phyloP scores from a whole-genome alignment of 2,113 vertebrate genomes.

The Callithrix jacchus region DNA sequence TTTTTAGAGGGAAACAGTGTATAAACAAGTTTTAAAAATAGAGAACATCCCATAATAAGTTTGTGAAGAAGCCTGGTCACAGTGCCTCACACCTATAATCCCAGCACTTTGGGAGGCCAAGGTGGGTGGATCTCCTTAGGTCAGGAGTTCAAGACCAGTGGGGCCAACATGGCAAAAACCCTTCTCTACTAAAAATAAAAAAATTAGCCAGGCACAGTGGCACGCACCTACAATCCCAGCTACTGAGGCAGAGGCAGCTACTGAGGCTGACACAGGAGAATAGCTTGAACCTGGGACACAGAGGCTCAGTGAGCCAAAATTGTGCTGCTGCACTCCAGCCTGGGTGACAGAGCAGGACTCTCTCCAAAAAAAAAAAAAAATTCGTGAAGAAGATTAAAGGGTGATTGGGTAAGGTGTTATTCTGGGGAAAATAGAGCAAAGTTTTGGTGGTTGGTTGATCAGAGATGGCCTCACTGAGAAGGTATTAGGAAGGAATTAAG shows the following conservation, averaged over 20 bases:
- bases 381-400: background rate
- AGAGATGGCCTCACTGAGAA: background rate
- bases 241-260: background rate
- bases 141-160: no score
- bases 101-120: background rate
- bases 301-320: no score
- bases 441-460: background rate
- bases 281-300: background rate
- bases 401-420: background rate
- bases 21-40: background rate
- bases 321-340: background rate
- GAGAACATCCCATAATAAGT: background rate
- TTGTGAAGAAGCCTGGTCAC: background rate
- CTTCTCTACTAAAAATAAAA: no score
- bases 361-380: background rate
- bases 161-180: no score
- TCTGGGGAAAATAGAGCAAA: background rate
- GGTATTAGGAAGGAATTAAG: background rate
- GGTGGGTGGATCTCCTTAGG: no score
- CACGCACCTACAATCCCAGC: background rate
- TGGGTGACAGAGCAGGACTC: background rate
- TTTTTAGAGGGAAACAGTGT: background rate
- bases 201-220: no score
- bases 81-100: background rate
- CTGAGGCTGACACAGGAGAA: background rate